These are phyloP conservation scores for Phalacrocorax pelagicus DNA, from an alignment of 2,113 vertebrate genomes.

Conservation along the genomic window DNA sequence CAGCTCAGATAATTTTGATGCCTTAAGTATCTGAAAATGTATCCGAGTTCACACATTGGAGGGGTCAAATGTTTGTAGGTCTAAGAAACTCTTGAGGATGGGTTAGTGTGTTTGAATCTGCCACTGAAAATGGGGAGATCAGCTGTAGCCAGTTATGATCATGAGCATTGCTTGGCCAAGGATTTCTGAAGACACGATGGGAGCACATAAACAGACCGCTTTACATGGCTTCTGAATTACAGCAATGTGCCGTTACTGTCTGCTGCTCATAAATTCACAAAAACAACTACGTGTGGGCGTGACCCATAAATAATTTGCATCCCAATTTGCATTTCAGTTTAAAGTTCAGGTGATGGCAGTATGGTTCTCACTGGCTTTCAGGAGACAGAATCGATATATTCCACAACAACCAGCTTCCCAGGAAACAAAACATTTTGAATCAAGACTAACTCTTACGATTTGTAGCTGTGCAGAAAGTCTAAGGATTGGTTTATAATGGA, in stretches of 20 bases:
- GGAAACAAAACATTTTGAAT: not conserved
- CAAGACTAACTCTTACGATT: not conserved
- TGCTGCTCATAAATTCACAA: not conserved
- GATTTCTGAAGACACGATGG: not conserved
- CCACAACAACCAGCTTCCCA: not conserved
- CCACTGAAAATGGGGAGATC: not conserved
- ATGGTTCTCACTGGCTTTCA: not conserved
- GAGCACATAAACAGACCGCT: not conserved
- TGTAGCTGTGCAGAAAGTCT: not conserved
- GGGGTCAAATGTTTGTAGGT: not conserved
- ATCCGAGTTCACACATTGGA: accelerated
- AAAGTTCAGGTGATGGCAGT: not conserved
- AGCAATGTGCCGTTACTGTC: not conserved
- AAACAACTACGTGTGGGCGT: accelerated
- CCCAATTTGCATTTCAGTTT: not conserved
- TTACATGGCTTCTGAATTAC: not conserved
- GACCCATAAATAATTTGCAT: too few species aligned
- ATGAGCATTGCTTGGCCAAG: not conserved
- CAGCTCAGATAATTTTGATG: not conserved
- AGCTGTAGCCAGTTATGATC: not conserved
- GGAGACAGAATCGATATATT: not conserved
- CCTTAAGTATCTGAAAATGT: not conserved
- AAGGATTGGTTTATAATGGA: not conserved
- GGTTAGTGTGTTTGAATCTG: not conserved
- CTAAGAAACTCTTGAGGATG: not conserved